phyloP scores from a whole-genome alignment of 2,113 vertebrate genomes.

The Ptyas mucosa region DNA sequence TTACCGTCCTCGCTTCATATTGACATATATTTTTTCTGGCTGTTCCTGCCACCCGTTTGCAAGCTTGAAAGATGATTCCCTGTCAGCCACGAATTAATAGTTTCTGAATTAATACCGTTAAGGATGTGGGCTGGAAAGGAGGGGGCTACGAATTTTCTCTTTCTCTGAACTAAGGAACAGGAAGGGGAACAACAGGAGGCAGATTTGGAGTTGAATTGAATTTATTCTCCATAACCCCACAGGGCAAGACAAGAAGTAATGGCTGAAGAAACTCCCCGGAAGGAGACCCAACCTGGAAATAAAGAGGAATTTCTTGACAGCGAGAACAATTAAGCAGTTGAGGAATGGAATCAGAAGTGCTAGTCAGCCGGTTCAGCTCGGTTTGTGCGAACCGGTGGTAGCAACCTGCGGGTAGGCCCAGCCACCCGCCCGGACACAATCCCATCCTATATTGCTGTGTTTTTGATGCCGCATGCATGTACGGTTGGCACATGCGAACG shows the following conservation, averaged over 20 bases:
- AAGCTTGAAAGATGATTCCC: background rate
- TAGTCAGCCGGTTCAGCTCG: no score
- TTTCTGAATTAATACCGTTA: background rate
- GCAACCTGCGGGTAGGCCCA: no score
- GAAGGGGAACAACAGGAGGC: background rate
- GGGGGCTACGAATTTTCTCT: background rate
- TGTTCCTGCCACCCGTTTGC: background rate
- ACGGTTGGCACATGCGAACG: accelerated
- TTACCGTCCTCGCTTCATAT: background rate
- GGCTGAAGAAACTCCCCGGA: background rate
- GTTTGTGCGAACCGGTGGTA: no score
- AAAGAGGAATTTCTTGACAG: background rate
- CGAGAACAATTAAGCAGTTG: background rate
- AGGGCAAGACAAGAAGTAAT: background rate
- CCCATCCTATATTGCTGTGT: no score
- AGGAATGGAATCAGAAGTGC: background rate
- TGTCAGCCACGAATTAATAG: background rate
- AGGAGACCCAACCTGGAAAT: background rate
- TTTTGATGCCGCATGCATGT: no score
- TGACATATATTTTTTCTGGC: background rate
- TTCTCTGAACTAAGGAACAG: background rate
- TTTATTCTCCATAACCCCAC: background rate
- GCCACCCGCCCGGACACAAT: no score
- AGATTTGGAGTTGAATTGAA: background rate
- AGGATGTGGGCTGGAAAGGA: background rate